A percentile compares a stretch with the other conserved stretches of the same genome.
Evolutionary conservation across 2,113 vertebrate species (phyloP).

Genomic region (Corythoichthys haematopterus): DNA sequence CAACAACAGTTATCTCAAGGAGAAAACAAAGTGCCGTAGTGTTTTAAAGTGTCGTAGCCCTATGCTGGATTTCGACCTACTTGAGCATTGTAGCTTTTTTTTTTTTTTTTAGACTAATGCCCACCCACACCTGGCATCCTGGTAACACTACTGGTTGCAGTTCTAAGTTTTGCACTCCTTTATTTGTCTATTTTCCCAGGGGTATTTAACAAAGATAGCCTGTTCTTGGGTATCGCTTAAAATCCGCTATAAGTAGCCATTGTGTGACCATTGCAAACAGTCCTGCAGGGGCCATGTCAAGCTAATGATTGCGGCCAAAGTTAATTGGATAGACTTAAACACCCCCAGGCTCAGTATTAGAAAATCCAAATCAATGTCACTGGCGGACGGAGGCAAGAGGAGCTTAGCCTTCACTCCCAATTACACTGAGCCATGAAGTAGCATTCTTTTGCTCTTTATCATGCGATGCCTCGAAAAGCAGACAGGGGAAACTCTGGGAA

Average conservation of each 20-base stretch:
- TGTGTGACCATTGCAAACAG: slow-evolving; percentile 5
- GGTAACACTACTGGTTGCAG: too few species aligned
- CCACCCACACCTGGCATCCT: too few species aligned
- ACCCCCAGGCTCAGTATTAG: slow-evolving; percentile 55
- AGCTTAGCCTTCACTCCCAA: slow-evolving; percentile 60
- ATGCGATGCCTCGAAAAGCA: background rate
- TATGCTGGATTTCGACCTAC: too few species aligned
- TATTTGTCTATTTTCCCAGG: background rate
- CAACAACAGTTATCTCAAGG: too few species aligned
- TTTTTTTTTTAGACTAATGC: too few species aligned
- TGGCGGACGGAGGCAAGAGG: slow-evolving; percentile 45
- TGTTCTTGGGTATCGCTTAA: background rate
- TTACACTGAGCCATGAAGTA: slow-evolving; percentile 53
- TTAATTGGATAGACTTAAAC: slow-evolving; percentile 68
- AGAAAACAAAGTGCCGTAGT: too few species aligned
- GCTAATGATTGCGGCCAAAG: slow-evolving; percentile 57
- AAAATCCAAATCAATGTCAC: slow-evolving; percentile 70
- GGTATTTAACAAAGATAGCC: background rate
- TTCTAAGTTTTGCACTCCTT: background rate
- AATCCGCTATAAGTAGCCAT: background rate
- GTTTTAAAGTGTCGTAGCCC: too few species aligned
- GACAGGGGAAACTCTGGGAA: slow-evolving; percentile 12
- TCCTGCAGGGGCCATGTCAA: slow-evolving; percentile 39
- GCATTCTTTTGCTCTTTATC: slow-evolving; percentile 29
- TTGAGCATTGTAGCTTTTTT: too few species aligned